Base-by-base conservation (phyloP, 2,113 vertebrate species). In the Anguilla japonica region DNA sequence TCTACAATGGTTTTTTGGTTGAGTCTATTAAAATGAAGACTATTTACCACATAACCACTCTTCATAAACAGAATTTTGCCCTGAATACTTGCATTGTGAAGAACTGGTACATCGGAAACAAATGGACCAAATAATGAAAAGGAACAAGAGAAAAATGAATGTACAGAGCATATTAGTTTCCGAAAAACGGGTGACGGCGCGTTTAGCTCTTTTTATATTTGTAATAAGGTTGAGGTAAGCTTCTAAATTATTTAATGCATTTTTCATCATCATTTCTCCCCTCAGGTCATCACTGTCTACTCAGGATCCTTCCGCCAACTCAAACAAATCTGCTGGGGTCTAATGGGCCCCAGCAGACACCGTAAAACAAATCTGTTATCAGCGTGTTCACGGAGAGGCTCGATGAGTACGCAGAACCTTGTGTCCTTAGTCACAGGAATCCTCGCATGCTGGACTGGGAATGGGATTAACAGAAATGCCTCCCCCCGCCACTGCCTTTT, bases 201-300 rank as follows among this genome's bases (percentile, higher is more conserved):
- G 60, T 67, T 75, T 81, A 50, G 46, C 53, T 82, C 5, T 34
- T 75, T 82, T 41, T n/a, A 41, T 81, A 34, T 53, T 16, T 26
- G 41, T 50, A 29, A 82, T 22, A 41, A 20, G 15, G 40, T 41
- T 41, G 40, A 46, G 43, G 43, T 53, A 9, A 82, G 79, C 81
- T 87, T 20, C 86, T 87, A 79, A 88, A 11, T 81, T 26, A 86
- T 87, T 88, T 89, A 88, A 92, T 91, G 89, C 89, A 92, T 91
- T 90, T 92, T 90, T 92, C 87, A 92, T 93, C 86, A 93, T 93
- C 83, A 60, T 67, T 60, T 83, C 85, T 82, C 81, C 87, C 88
- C 85, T n/a, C 87, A 15, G 88, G 86, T 86, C 88, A 78, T 40
- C 85, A 87, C 83, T 88, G 86, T 86, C 84, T 87, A 87, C 91